phyloP scores from a whole-genome alignment of 2,113 vertebrate species.

The Alethe diademata region DNA sequence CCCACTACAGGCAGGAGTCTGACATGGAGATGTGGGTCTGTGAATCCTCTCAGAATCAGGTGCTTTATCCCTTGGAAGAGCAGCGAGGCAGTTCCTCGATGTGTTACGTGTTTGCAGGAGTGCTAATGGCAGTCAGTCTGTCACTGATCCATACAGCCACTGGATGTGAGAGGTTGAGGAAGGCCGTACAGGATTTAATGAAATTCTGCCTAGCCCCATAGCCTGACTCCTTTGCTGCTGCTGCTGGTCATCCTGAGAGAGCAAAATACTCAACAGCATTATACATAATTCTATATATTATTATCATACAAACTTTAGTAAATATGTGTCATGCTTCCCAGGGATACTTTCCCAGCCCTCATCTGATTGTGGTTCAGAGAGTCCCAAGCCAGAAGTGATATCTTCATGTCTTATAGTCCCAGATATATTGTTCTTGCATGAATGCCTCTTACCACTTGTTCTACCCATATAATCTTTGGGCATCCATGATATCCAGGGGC shows the following conservation, averaged over 20 bases:
- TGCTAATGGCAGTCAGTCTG: fast-evolving
- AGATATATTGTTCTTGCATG: neutral
- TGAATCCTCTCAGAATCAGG: neutral
- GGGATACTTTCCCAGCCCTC: neutral
- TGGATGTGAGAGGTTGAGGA: neutral
- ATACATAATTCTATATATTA: neutral
- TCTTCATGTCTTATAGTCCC: neutral
- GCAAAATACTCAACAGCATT: neutral
- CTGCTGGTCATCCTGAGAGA: neutral
- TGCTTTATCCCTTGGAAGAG: neutral
- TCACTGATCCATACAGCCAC: neutral
- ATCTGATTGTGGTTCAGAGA: neutral
- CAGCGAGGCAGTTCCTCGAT: neutral
- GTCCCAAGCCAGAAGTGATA: neutral
- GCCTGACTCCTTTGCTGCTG: neutral
- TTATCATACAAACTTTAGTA: neutral
- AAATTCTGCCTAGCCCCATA: neutral
- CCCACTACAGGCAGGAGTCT: neutral
- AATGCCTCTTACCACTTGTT: neutral
- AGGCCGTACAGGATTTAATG: neutral
- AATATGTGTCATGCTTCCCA: neutral
- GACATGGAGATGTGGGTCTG: neutral
- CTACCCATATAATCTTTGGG: neutral
- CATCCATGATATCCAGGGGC: neutral
- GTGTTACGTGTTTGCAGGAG: fast-evolving